phyloP scores from a whole-genome alignment of 2,888 invertebrate genomes.

The Venustoraphidia nigricollis region DNA sequence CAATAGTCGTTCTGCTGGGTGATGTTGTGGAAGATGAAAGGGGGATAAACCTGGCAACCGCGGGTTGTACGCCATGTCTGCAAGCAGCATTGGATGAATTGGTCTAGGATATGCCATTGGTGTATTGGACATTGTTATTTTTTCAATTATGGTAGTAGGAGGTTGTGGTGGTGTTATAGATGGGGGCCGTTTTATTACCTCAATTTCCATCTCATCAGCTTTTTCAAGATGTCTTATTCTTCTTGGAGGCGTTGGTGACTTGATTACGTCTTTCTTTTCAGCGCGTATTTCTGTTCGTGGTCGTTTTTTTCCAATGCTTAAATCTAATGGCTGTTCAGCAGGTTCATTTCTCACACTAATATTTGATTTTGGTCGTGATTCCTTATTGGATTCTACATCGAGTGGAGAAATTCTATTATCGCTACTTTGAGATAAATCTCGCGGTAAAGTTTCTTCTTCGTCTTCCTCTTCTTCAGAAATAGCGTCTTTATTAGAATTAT shows the following conservation, averaged over 20 bases:
- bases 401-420: conserved; percentile 30
- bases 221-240: conserved; percentile 19
- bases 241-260: background rate
- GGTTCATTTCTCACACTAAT: conserved; percentile 24
- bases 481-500: conserved; percentile 13
- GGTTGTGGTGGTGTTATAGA: conserved; percentile 26
- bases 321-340: conserved; percentile 56
- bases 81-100: conserved; percentile 63
- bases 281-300: conserved; percentile 19
- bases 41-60: conserved; percentile 37
- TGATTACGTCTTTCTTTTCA: conserved; percentile 1
- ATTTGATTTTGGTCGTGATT: conserved; percentile 20
- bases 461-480: conserved; percentile 17
- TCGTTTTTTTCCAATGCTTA: conserved; percentile 46
- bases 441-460: conserved; percentile 6
- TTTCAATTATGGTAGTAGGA: conserved; percentile 17
- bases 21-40: conserved; percentile 24
- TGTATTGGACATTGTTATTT: conserved; percentile 24
- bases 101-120: conserved; percentile 69
- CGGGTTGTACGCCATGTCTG: conserved; percentile 49
- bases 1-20: conserved; percentile 36
- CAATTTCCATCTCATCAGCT: conserved; percentile 38
- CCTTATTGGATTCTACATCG: conserved; percentile 19
- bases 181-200: conserved; percentile 21
- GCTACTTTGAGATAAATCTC: conserved; percentile 18